Evolutionary conservation across 1,140 invertebrate species (phyloP).

Genomic region (Zaprionus kolodkinae): DNA sequence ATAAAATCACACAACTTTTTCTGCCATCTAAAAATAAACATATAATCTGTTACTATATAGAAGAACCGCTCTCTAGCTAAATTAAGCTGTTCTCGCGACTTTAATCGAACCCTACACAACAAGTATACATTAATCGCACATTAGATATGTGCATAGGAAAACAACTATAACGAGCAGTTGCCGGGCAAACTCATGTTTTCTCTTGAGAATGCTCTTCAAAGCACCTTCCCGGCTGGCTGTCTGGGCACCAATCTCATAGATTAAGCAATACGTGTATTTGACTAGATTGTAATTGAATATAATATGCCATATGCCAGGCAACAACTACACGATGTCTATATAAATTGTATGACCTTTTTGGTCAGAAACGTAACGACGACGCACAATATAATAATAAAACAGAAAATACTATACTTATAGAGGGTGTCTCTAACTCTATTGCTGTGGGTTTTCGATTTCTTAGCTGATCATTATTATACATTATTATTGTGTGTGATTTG

Average conservation of each 20-base stretch:
- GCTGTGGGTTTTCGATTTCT: conserved; percentile 26
- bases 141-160: conserved; percentile 8
- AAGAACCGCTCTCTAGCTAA: not conserved
- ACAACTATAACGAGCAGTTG: not conserved
- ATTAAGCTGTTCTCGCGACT: conserved; percentile 5
- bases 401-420: conserved; percentile 15
- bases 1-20: not conserved
- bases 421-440: not conserved
- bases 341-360: conserved; percentile 75
- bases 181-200: conserved; percentile 4
- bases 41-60: not conserved
- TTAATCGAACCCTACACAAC: not conserved
- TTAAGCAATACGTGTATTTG: conserved; percentile 11
- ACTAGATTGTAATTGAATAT: conserved; percentile 38
- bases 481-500: conserved; percentile 35
- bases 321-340: conserved; percentile 40
- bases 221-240: conserved; percentile 9
- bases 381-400: conserved; percentile 53
- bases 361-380: conserved; percentile 73
- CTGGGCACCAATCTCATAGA: conserved; percentile 5
- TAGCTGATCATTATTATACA: conserved; percentile 62
- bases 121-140: conserved; percentile 6
- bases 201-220: conserved; percentile 10
- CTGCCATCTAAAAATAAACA: not conserved
- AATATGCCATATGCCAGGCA: conserved; percentile 42